Evolutionary conservation across 2,113 vertebrate species (phyloP).

Genomic region (Eclectus roratus): DNA sequence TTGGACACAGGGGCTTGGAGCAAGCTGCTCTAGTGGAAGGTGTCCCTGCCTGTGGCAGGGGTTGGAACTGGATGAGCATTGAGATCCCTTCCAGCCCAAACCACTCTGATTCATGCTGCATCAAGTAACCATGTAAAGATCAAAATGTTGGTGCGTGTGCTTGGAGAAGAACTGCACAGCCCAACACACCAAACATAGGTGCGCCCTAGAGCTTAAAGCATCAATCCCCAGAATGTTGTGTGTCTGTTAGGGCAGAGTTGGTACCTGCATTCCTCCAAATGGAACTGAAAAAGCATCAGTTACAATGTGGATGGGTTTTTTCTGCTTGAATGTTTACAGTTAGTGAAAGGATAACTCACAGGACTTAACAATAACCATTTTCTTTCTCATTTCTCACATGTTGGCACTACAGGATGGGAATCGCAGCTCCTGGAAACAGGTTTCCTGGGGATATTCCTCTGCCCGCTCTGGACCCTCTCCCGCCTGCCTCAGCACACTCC

Average conservation of each 20-base stretch:
- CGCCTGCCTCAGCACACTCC: conserved; percentile 77
- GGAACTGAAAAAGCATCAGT: background rate
- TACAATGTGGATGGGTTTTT: background rate
- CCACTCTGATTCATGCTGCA: background rate
- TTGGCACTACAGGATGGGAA: conserved; percentile 86
- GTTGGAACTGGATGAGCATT: background rate
- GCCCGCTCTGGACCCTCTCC: conserved; percentile 87
- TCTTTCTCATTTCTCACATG: fast-evolving
- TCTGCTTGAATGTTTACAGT: background rate
- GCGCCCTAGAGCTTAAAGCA: background rate
- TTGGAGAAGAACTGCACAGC: background rate
- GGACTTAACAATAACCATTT: background rate
- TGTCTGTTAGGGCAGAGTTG: background rate
- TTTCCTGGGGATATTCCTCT: conserved; percentile 91
- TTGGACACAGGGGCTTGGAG: background rate
- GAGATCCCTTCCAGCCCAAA: background rate
- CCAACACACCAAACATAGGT: background rate
- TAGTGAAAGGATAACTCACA: background rate
- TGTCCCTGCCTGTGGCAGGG: background rate
- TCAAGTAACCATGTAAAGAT: background rate
- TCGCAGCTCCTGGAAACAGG: conserved; percentile 94
- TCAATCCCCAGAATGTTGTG: background rate
- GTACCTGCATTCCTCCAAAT: background rate
- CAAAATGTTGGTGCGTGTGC: fast-evolving
- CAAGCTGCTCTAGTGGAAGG: background rate